Conservation (phyloP, 2,888 invertebrate genomes). For the Alloscopus bannaensis region DNA sequence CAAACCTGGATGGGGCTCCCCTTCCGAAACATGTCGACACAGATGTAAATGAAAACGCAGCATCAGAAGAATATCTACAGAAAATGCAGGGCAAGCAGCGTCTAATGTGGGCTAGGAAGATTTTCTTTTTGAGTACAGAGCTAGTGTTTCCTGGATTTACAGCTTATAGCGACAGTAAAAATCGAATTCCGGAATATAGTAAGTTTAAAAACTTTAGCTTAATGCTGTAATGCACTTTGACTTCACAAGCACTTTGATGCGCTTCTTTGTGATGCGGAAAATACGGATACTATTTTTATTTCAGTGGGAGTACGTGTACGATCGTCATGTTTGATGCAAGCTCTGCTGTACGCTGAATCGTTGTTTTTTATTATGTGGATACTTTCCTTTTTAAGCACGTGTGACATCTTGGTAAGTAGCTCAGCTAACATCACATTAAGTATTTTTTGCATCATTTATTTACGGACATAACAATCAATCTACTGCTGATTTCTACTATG, state of each 20-base stretch:
- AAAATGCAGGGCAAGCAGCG: constrained; percentile 49
- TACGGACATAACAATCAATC: background rate
- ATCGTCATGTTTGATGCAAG: constrained; percentile 64
- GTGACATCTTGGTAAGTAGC: constrained; percentile 66
- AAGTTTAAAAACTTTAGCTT: constrained; percentile 25
- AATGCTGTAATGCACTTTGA: too few species aligned
- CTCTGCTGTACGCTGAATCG: constrained; percentile 59
- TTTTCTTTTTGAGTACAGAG: constrained; percentile 65
- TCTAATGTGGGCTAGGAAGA: constrained; percentile 63
- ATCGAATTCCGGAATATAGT: constrained; percentile 49
- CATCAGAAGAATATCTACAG: constrained; percentile 31
- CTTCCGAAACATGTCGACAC: background rate
- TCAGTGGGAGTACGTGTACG: constrained; percentile 65
- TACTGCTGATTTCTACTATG: background rate
- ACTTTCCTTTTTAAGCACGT: constrained; percentile 58
- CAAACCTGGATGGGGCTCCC: too few species aligned
- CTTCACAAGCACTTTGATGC: background rate
- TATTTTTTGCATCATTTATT: background rate
- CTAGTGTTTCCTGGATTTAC: constrained; percentile 67
- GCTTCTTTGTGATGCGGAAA: background rate
- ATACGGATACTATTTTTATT: background rate
- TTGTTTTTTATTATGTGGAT: constrained; percentile 65
- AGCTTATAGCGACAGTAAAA: constrained; percentile 43
- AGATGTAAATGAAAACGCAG: constrained; percentile 37
- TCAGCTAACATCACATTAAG: background rate